Evolutionary conservation across 2,113 vertebrate species (phyloP), one percentile per base, ranked within the genome.

Genomic region (Pipa parva): DNA sequence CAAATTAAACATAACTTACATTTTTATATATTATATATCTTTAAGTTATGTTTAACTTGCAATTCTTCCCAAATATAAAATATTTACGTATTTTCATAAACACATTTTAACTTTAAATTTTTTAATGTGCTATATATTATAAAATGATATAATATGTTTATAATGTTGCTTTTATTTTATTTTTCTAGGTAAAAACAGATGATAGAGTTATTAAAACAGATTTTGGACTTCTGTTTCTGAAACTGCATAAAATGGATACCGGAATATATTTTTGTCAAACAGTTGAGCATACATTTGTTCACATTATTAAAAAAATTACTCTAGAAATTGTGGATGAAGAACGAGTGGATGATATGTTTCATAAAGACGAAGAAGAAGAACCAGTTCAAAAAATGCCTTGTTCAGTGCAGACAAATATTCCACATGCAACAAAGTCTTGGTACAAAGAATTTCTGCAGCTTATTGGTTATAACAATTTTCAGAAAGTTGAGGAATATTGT

Each of bases 361-460:
- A 65, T 67, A 87, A 83, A 66, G 76, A 81, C 52, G 87, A 85
- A 9, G 88, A 85, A 4, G 74, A 71, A 2, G 90, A 83, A 72
- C 71, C 59, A 1, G 63, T 83, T 67, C 89, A 79, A 61, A 89
- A 85, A 82, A 84, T 83, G 77, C 88, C 85, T 3, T 83, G 90
- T 28, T 83, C 83, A 1, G 74, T 74, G 0, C 83, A 88, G 5
- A 82, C 83, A 10, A 81, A 80, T 55, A 57, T 84, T 17, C 79
- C 82, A 20, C 88, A 81, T 1, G 80, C 78, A 54, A 74, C 84
- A 5, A 91, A 81, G 71, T 84, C 90, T 1, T 98, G 97, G 95
- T 98, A 98, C 76, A 98, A 98, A 65, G 95, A 98, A 58, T 96
- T 98, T 74, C 87, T 98, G 63, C 95, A 98, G 78, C 77, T 97